Evolutionary conservation across 2,113 vertebrate species (phyloP).

Genomic region (Dascyllus trimaculatus): DNA sequence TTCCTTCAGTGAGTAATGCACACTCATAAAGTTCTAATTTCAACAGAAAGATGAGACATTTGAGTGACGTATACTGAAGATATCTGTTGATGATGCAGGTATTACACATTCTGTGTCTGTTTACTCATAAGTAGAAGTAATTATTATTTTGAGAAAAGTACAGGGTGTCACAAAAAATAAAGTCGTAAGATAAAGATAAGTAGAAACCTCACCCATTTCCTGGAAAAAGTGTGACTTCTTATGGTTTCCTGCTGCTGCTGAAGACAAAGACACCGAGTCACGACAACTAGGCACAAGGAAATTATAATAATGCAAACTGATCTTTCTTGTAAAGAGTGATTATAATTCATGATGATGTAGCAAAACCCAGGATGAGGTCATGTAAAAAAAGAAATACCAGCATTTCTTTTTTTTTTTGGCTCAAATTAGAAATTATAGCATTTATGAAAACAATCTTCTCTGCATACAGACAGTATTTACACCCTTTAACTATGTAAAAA

Average conservation of each 20-base stretch:
- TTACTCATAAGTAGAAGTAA: background rate
- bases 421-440: no score
- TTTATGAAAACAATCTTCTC: no score
- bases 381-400: background rate
- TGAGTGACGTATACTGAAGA: background rate
- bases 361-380: background rate
- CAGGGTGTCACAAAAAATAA: background rate
- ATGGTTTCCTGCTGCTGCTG: constrained; percentile 40
- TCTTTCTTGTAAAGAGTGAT: background rate
- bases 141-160: background rate
- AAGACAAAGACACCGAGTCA: background rate
- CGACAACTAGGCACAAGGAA: background rate
- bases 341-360: background rate
- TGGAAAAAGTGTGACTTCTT: constrained; percentile 31
- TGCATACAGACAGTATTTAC: no score
- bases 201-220: constrained; percentile 43
- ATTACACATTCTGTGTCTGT: background rate
- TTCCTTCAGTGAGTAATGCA: constrained; percentile 3
- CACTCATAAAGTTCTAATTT: background rate
- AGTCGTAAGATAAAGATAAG: background rate
- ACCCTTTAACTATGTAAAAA: background rate
- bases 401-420: background rate
- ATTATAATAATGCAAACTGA: background rate
- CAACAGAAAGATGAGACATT: background rate
- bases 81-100: background rate